Base-by-base conservation (phyloP, 2,888 invertebrate species). In the Dichetophora obliterata region DNA sequence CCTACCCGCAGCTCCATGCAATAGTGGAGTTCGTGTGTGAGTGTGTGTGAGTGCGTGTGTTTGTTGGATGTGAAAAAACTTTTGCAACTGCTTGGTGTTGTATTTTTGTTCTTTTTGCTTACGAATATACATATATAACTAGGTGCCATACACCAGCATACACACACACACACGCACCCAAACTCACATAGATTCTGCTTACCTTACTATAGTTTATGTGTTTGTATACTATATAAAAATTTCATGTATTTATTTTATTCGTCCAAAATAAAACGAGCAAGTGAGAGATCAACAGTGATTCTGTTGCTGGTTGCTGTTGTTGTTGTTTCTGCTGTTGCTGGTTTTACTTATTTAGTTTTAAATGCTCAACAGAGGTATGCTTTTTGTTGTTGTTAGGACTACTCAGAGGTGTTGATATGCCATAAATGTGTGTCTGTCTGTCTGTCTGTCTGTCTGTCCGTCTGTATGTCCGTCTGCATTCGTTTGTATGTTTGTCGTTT, bases 381-480 rank as follows among this genome's bases (percentile, higher is more conserved):
- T 43, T 70, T n/a, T 43, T 61, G 59, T 14, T 50, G 63, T 50
- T 27, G 50, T 31, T 66, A 75, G 78, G 69, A 43, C 43, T 70
- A 31, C 3, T 31, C 11, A 63, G 54, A 54, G 54, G 54, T 54
- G 54, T 54, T 54, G 54, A 54, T 54, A 19, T 43, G 22, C 52
- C 52, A 52, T 52, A 52, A 52, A 37, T 37, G 37, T 37, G 57
- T 16, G 19, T 57, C 24, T 57, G n/a, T 24, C 54, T n/a, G 5
- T 54, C 5, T 54, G 37, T 37, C 8, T 37, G 37, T 37, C 37
- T 6, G 14, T 43, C 11, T 43, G 43, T 43, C 6, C 14, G 43
- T 14, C 75, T 50, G 78, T 78, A 24, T 54, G 78, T 78, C 78
- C 78, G 80, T n/a, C n/a, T n/a, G 77, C 77, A 77, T 77, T 77